Evolutionary conservation across 2,888 invertebrate species (phyloP).

Genomic region (Reticulitermes lucifugus): DNA sequence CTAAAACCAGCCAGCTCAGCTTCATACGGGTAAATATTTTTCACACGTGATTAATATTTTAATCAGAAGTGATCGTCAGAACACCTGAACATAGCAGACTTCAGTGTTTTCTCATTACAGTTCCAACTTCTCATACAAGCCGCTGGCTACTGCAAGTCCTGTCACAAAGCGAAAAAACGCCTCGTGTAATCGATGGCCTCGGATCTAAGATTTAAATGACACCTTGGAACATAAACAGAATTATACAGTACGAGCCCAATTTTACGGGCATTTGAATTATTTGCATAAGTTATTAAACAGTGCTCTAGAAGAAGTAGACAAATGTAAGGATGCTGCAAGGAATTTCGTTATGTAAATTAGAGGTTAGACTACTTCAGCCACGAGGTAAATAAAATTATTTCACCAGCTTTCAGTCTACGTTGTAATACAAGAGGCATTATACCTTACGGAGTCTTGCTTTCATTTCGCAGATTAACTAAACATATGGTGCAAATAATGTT

Average conservation of each 20-base stretch:
- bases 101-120: no score
- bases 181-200: no score
- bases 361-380: background rate
- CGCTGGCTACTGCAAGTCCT: no score
- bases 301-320: background rate
- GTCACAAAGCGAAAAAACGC: no score
- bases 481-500: background rate
- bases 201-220: background rate
- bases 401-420: background rate
- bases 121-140: no score
- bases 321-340: background rate
- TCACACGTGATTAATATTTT: no score
- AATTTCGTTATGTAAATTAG: conserved; percentile 14
- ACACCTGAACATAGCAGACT: no score
- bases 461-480: conserved; percentile 6
- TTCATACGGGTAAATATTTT: no score
- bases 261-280: conserved; percentile 12
- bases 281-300: conserved; percentile 16
- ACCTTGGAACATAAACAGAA: background rate
- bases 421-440: background rate
- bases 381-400: background rate
- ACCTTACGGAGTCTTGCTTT: background rate
- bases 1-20: no score
- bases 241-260: background rate
- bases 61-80: no score